Evolutionary conservation across 1,140 invertebrate genomes (phyloP), one percentile per base, ranked within the genome.

Genomic region (Lepidotrigona ventralis): DNA sequence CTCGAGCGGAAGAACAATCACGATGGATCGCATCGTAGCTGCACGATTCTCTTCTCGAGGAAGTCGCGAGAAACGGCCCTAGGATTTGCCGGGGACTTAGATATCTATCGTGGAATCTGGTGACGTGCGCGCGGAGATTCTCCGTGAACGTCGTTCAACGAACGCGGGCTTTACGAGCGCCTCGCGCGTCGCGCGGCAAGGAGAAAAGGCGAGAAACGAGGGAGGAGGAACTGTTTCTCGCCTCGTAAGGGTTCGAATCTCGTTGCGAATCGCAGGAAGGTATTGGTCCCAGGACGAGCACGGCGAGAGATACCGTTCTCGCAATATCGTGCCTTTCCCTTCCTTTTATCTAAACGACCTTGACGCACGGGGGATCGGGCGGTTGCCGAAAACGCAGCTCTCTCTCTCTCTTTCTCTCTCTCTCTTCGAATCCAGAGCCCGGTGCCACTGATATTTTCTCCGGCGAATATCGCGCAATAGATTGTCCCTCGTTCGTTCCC

Each of bases 171-270:
- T 87, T 87, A 86, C 86, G 72, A 77, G 54, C 51, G 63, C n/a
- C 5, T 21, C 33, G 63, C 26, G 51, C 69, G 17, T n/a, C 60
- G 9, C 6, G 9, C 6, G 11, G 4, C 11, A 26, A 5, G 17
- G 14, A 29, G 26, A 29, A 17, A 29, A 17, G 23, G 60, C 15
- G 12, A 58, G 29, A 8, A 2, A 26, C 39, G 6, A 9, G 15
- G 17, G n/a, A 66, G 0, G n/a, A 81, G 70, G 84, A 75, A 85
- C 74, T 70, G 79, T 21, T 88, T 88, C 83, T 88, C 86, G 71
- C 86, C 86, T 85, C 83, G 86, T 85, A 88, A 88, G 83, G 77
- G 86, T 85, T 84, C 86, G 86, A 88, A 88, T 88, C 83, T 81
- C 84, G 86, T 88, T 81, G 86, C 79, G 86, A 87, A 88, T 88